phyloP scores from a whole-genome alignment of 1,140 invertebrate species.

The Gyrodactylus salaris region DNA sequence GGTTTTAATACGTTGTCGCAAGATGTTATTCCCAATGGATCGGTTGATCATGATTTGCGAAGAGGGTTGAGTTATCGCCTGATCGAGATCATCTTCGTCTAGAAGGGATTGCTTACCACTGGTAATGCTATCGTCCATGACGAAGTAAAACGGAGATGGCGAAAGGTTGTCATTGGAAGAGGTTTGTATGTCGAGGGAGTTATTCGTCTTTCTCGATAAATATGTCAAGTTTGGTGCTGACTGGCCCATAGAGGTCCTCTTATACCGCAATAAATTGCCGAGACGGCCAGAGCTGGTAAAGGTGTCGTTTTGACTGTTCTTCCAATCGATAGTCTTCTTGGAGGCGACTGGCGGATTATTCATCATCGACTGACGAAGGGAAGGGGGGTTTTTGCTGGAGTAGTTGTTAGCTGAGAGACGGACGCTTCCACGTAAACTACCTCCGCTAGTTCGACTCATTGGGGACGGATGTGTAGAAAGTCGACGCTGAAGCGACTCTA shows the following conservation, averaged over 20 bases:
- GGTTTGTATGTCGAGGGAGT: neutral
- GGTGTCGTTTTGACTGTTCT: neutral
- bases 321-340: neutral
- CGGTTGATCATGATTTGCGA: too few species aligned
- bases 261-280: neutral
- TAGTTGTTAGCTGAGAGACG: too few species aligned
- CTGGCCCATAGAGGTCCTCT: neutral
- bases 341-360: too few species aligned
- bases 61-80: neutral
- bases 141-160: neutral
- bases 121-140: too few species aligned
- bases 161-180: neutral
- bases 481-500: too few species aligned
- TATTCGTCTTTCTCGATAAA: too few species aligned
- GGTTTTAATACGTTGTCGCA: neutral
- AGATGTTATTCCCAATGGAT: too few species aligned
- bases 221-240: neutral
- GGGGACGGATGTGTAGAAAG: too few species aligned
- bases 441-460: too few species aligned
- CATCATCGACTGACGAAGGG: too few species aligned
- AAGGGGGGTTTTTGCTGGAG: too few species aligned
- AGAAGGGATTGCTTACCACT: neutral
- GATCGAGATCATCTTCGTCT: neutral
- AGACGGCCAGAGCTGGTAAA: too few species aligned
- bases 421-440: neutral